phyloP scores from a whole-genome alignment of 1,140 invertebrate species.

The Drosophila tani region DNA sequence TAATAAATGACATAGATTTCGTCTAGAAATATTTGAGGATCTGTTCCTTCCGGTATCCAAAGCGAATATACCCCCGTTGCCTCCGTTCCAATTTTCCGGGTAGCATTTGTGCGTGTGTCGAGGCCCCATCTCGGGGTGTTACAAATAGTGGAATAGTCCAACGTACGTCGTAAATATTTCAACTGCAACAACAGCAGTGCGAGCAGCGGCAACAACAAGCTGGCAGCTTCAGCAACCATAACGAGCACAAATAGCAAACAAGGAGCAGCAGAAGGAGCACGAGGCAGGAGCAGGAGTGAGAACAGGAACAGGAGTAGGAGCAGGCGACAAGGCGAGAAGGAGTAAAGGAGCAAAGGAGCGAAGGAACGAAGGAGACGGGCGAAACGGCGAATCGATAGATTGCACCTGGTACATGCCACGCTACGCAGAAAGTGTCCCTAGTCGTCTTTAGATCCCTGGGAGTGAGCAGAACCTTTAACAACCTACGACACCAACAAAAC shows the following conservation, averaged over 20 bases:
- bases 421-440: slow-evolving; percentile 75
- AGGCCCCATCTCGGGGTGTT: slow-evolving; percentile 57
- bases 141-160: slow-evolving; percentile 82
- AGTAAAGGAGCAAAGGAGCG: slow-evolving; percentile 20
- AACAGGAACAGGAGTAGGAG: background rate
- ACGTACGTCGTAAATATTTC: slow-evolving; percentile 83
- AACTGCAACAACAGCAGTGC: slow-evolving; percentile 76
- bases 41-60: background rate
- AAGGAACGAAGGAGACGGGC: slow-evolving; percentile 7
- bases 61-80: slow-evolving; percentile 19
- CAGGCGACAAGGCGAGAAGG: slow-evolving; percentile 7
- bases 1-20: background rate
- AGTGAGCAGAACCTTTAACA: slow-evolving; percentile 53
- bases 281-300: slow-evolving; percentile 3
- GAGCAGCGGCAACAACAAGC: slow-evolving; percentile 46
- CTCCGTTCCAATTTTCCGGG: slow-evolving; percentile 25
- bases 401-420: slow-evolving; percentile 75
- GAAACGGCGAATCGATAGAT: slow-evolving; percentile 75
- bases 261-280: slow-evolving; percentile 22
- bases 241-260: slow-evolving; percentile 79
- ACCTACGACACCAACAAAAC: slow-evolving; percentile 62
- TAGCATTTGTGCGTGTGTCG: slow-evolving; percentile 79
- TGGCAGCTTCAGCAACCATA: slow-evolving; percentile 64
- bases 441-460: slow-evolving; percentile 33
- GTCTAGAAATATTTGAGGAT: background rate